Conservation (phyloP, 2,113 vertebrate genomes). For the human region DNA sequence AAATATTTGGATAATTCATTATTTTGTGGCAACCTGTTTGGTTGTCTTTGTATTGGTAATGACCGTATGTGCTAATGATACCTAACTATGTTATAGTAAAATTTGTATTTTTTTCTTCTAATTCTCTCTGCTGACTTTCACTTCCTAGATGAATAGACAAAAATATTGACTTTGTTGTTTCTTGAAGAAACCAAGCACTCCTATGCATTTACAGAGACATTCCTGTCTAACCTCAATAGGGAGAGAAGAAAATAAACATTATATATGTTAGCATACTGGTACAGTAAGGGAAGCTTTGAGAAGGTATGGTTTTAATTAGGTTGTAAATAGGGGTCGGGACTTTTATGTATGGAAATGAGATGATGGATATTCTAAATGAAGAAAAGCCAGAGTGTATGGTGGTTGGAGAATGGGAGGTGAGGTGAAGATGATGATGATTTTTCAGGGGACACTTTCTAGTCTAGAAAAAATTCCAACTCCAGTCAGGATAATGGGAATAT, state of each 20-base stretch:
- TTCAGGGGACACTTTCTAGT: background rate
- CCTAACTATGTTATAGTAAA: background rate
- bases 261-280: background rate
- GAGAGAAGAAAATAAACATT: constrained; percentile 14
- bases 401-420: background rate
- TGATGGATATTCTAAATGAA: background rate
- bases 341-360: background rate
- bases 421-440: background rate
- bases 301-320: background rate
- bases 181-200: background rate
- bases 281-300: background rate
- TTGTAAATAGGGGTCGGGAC: background rate
- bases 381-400: background rate
- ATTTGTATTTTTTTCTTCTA: background rate
- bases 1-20: background rate
- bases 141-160: background rate
- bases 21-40: background rate
- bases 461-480: background rate
- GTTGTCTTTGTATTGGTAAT: background rate
- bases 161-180: background rate
- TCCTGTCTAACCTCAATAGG: background rate
- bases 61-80: background rate
- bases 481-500: background rate
- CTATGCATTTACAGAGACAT: background rate
- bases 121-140: background rate